phyloP scores from a whole-genome alignment of 2,113 vertebrate genomes.

The Columbina picui region DNA sequence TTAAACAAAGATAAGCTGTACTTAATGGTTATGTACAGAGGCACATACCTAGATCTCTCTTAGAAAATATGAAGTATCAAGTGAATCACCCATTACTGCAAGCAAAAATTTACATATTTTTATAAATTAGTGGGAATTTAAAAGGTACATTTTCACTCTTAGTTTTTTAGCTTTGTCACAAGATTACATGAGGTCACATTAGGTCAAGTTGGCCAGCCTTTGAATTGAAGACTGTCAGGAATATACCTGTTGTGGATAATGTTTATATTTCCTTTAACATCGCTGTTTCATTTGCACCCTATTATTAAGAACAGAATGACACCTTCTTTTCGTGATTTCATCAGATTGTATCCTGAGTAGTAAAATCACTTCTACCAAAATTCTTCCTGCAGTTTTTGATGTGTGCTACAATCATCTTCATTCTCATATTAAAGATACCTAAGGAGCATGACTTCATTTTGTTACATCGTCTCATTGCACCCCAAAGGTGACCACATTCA shows the following conservation, averaged over 20 bases:
- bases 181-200: neutral
- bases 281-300: neutral
- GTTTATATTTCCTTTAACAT: neutral
- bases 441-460: neutral
- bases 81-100: neutral
- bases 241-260: neutral
- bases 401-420: neutral
- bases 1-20: neutral
- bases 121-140: neutral
- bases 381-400: neutral
- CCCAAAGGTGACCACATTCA: neutral
- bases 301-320: neutral
- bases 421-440: neutral
- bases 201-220: neutral
- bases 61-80: neutral
- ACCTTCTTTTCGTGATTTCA: neutral
- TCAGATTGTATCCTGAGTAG: neutral
- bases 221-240: neutral
- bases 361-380: neutral
- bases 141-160: neutral
- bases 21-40: neutral
- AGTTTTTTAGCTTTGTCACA: neutral
- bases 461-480: neutral
- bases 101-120: neutral
- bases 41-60: neutral